Conservation (phyloP, 2,113 vertebrate genomes). For the Leucosticte australis region DNA sequence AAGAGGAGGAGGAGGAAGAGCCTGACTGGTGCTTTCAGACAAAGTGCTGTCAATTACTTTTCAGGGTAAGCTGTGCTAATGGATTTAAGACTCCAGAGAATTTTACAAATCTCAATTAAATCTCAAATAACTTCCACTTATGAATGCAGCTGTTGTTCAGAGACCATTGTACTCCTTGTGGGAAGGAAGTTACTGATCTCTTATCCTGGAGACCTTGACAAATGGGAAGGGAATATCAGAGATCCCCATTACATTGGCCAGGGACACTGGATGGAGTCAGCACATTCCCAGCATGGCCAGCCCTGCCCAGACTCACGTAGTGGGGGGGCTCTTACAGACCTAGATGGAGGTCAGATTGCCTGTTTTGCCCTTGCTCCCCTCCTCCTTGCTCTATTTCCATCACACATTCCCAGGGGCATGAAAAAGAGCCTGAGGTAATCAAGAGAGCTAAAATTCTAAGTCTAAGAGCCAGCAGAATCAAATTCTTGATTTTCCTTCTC, state of each 20-base stretch:
- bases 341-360: background rate
- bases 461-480: background rate
- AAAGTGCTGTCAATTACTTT: background rate
- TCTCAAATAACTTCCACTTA: constrained; percentile 12
- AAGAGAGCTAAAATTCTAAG: background rate
- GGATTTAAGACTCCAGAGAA: constrained; percentile 9
- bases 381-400: background rate
- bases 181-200: constrained; percentile 28
- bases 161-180: background rate
- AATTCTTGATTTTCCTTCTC: background rate
- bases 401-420: background rate
- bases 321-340: background rate
- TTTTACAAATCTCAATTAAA: constrained; percentile 19
- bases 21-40: background rate
- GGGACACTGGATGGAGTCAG: background rate
- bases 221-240: background rate
- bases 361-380: background rate
- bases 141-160: constrained; percentile 36
- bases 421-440: background rate
- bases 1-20: background rate
- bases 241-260: background rate
- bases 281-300: background rate
- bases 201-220: background rate
- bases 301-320: background rate
- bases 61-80: background rate